Base-by-base conservation (phyloP, 53 echinoderm and acorn worm species). In the Echinometra lucunter region DNA sequence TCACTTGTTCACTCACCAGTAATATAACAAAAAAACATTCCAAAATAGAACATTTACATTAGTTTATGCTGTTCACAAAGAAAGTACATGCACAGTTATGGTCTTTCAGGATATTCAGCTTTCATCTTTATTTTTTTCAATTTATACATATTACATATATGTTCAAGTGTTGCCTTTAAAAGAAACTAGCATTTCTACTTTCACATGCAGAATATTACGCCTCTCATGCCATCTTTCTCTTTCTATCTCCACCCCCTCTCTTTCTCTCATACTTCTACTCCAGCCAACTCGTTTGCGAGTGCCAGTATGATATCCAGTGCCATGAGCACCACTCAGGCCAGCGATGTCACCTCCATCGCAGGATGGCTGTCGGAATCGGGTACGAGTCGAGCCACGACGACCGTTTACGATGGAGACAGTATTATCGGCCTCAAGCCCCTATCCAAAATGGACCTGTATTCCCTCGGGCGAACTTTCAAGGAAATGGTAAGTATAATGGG, bases 351-450 rank as follows among this genome's bases (percentile, higher is more conserved):
- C 1, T 97, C 98, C 21, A 92, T 97, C 45, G 95, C 97, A 42
- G 96, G 97, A 30, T 98, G 98, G 97, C 91, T 96, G 87, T 98
- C 98, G 1, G 98, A 98, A 60, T 96, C 97, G 23, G 95, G 95
- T 1, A 80, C 90, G n/a, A 96, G 97, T 90, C 95, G 94, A 66
- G 96, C 94, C 18, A 95, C 95, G 45, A 95, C 96, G 11, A 96
- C 95, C 17, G 95, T 85, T 12, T 92, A 95, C 78, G 98, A 97
- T 37, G 97, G 96, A 16, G 94, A 96, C 49, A 96, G 96, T 58
- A 75, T 96, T 27, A 89, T 93, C 30, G 96, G 94, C 25, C 95
- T 95, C 37, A 92, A 95, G 35, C 94, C 95, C 13, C 67, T 97
- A 15, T 95, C 97, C 17, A 96, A 96, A 82, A 96, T 96, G 94